phyloP scores from a whole-genome alignment of 2,797 vertebrate species.

The Monodelphis domestica region DNA sequence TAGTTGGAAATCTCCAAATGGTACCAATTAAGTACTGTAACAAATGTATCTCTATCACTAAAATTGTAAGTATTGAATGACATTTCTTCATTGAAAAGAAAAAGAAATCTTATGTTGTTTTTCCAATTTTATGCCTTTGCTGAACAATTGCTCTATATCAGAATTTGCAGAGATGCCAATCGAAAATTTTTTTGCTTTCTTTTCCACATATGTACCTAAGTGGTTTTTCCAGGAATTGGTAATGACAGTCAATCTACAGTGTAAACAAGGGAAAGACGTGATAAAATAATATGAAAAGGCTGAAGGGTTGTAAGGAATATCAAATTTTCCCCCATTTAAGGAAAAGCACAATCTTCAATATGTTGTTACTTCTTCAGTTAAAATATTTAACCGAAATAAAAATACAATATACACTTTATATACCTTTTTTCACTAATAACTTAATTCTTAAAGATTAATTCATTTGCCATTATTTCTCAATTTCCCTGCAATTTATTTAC shows the following conservation, averaged over 20 bases:
- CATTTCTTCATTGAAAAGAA: background rate
- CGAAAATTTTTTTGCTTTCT: constrained; percentile 49
- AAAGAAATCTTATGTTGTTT: background rate
- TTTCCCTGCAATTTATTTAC: background rate
- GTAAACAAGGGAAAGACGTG: constrained; percentile 21
- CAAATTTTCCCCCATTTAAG: constrained; percentile 54
- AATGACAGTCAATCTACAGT: constrained; percentile 51
- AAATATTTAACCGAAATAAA: constrained; percentile 28
- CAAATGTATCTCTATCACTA: background rate
- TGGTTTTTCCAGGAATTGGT: constrained; percentile 23
- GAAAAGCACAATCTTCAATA: background rate
- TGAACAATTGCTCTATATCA: constrained; percentile 20
- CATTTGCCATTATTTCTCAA: background rate
- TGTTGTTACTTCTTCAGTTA: constrained; percentile 36
- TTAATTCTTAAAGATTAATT: background rate
- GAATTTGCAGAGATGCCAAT: constrained; percentile 42
- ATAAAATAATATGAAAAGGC: constrained; percentile 28
- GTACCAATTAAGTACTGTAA: background rate
- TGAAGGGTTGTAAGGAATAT: constrained; percentile 10
- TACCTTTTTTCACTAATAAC: background rate
- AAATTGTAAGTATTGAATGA: background rate
- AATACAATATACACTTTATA: background rate
- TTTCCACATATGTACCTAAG: constrained; percentile 33
- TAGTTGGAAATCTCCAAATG: constrained; percentile 18
- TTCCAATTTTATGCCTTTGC: background rate